Percentiles rank a stretch among this genome's conserved stretches.
These are phyloP conservation scores for Protosalanx chinensis DNA, from an alignment of 2,797 vertebrate species.

Conservation along the genomic window DNA sequence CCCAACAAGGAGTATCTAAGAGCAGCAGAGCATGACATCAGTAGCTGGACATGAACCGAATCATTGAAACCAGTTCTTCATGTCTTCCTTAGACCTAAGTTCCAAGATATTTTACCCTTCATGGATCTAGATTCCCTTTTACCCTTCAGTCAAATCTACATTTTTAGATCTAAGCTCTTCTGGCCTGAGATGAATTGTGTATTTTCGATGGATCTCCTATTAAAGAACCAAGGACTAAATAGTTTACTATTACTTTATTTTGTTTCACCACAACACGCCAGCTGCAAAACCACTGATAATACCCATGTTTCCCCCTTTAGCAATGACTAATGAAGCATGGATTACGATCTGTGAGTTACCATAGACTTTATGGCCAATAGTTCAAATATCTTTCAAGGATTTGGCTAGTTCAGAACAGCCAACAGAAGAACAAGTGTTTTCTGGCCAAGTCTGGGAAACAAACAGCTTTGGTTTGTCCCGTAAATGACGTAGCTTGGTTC, in stretches of 20 bases:
- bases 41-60: slow-evolving; percentile 51
- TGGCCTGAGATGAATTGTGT: no score
- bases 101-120: background rate
- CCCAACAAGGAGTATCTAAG: slow-evolving; percentile 44
- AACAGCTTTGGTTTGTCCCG: slow-evolving; percentile 16
- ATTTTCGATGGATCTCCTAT: no score
- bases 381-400: slow-evolving; percentile 45
- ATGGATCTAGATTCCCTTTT: no score
- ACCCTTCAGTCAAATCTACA: no score
- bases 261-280: slow-evolving; percentile 38
- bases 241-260: slow-evolving; percentile 30
- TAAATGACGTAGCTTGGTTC: slow-evolving; percentile 31
- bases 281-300: slow-evolving; percentile 50
- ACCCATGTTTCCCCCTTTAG: slow-evolving; percentile 54
- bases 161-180: no score
- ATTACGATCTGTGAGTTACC: slow-evolving; percentile 54
- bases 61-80: slow-evolving; percentile 51
- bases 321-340: slow-evolving; percentile 35
- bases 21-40: slow-evolving; percentile 68
- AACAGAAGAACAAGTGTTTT: slow-evolving; percentile 46
- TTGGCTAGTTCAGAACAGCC: slow-evolving; percentile 37
- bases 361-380: background rate
- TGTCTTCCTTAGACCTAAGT: no score
- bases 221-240: slow-evolving; percentile 6
- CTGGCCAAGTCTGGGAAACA: slow-evolving; percentile 35